Evolutionary conservation across 1,140 invertebrate species (phyloP).

Genomic region (Drosophila takahashii): DNA sequence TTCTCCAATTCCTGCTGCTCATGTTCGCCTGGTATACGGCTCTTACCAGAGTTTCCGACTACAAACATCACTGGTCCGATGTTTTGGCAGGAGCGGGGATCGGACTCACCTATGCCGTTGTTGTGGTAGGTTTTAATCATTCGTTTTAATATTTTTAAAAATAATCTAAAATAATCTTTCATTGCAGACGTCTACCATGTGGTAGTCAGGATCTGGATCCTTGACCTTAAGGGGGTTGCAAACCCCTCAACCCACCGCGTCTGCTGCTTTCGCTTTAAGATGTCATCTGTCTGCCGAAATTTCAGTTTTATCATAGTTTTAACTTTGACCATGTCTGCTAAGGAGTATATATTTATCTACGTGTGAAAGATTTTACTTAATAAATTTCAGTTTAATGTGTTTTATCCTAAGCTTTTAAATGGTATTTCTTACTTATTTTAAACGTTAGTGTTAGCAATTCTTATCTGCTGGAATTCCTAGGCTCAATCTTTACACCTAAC

Average conservation of each 20-base stretch:
- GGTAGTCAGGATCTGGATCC: constrained; percentile 25
- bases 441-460: neutral
- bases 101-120: constrained; percentile 86
- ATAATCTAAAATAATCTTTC: neutral
- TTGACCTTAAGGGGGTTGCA: constrained; percentile 27
- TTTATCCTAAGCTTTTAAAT: neutral
- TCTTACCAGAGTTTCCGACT: constrained; percentile 95
- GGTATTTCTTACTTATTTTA: neutral
- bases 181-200: constrained; percentile 61
- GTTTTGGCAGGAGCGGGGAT: constrained; percentile 87
- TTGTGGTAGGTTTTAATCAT: constrained; percentile 85
- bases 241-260: constrained; percentile 29
- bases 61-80: constrained; percentile 96
- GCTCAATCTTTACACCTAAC: constrained; percentile 11
- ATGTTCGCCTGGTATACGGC: constrained; percentile 92
- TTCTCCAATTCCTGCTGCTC: constrained; percentile 90
- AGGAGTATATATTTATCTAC: constrained; percentile 37
- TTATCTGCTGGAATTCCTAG: neutral
- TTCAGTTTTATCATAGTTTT: constrained; percentile 47
- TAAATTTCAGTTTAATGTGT: constrained; percentile 46
- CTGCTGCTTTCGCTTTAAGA: constrained; percentile 46
- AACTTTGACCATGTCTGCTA: constrained; percentile 29
- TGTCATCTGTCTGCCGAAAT: constrained; percentile 30
- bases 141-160: neutral
- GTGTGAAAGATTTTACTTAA: constrained; percentile 54